Evolutionary conservation across 2,888 invertebrate species (phyloP).

Genomic region (Drosophila meridionalis): DNA sequence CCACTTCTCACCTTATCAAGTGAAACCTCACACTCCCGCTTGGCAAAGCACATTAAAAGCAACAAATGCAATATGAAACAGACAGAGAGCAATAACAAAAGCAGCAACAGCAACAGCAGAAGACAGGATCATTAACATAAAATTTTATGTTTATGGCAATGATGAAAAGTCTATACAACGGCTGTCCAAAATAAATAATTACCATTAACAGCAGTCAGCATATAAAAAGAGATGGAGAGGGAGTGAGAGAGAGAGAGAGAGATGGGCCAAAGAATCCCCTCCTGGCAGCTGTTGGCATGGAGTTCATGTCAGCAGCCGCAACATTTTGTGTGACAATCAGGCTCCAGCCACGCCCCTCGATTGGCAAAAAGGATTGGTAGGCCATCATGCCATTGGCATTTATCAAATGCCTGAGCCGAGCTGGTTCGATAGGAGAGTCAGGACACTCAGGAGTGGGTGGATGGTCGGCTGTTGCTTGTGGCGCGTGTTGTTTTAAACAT

Average conservation of each 20-base stretch:
- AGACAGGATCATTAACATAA: slow-evolving; percentile 71
- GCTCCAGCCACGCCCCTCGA: slow-evolving; percentile 15
- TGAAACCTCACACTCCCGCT: neutral
- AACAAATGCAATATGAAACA: slow-evolving; percentile 65
- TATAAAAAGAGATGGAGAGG: neutral
- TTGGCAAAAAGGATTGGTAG: slow-evolving; percentile 51
- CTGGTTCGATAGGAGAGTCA: slow-evolving; percentile 3
- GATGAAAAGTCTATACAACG: slow-evolving; percentile 72
- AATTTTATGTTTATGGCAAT: slow-evolving; percentile 77
- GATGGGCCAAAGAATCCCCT: slow-evolving; percentile 4
- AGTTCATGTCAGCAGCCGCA: slow-evolving; percentile 39
- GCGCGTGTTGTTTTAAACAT: slow-evolving; percentile 66
- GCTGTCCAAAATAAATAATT: slow-evolving; percentile 78
- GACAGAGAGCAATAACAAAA: slow-evolving; percentile 49
- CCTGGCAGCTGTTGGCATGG: slow-evolving; percentile 8
- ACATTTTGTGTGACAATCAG: slow-evolving; percentile 41
- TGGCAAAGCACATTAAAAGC: slow-evolving; percentile 28
- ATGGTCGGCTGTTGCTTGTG: neutral
- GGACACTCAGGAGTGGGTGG: neutral
- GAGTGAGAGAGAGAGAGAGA: neutral
- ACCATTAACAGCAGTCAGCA: slow-evolving; percentile 72
- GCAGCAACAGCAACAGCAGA: slow-evolving; percentile 41
- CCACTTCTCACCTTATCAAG: slow-evolving; percentile 24
- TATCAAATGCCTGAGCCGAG: slow-evolving; percentile 66
- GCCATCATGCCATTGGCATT: slow-evolving; percentile 73